Evolutionary conservation across 2,888 invertebrate genomes (phyloP).

Genomic region (Lasius platythorax): DNA sequence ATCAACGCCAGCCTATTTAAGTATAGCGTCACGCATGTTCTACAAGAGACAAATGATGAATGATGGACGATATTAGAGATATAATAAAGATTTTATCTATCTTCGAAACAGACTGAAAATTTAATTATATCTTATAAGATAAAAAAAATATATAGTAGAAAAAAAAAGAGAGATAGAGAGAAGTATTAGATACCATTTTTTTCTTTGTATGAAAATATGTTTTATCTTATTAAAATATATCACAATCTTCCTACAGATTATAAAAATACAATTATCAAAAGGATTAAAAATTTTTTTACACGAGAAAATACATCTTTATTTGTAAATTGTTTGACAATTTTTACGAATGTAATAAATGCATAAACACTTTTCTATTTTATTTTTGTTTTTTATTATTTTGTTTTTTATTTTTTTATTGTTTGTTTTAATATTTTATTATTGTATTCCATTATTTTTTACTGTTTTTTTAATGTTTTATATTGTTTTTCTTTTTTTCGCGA

Average conservation of each 20-base stretch:
- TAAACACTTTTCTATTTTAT: background rate
- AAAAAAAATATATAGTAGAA: background rate
- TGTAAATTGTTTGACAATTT: background rate
- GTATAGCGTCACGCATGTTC: conserved; percentile 57
- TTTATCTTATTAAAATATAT: background rate
- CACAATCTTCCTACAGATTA: background rate
- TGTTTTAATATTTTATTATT: background rate
- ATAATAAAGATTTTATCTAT: background rate
- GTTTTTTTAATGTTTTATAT: background rate
- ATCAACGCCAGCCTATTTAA: conserved; percentile 78
- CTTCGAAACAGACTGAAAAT: background rate
- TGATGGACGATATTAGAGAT: background rate
- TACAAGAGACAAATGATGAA: conserved; percentile 18
- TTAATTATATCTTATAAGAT: conserved; percentile 13
- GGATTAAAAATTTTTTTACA: background rate
- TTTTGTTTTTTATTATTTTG: background rate
- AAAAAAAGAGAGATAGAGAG: background rate
- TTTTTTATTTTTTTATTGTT: too few relatives aligned
- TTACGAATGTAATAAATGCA: background rate
- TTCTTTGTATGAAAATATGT: conserved; percentile 1
- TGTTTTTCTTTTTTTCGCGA: background rate
- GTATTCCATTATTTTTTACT: background rate
- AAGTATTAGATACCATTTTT: background rate
- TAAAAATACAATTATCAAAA: background rate
- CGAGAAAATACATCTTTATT: background rate